Conservation (phyloP, 2,113 vertebrate species). For the Onychostoma macrolepis region DNA sequence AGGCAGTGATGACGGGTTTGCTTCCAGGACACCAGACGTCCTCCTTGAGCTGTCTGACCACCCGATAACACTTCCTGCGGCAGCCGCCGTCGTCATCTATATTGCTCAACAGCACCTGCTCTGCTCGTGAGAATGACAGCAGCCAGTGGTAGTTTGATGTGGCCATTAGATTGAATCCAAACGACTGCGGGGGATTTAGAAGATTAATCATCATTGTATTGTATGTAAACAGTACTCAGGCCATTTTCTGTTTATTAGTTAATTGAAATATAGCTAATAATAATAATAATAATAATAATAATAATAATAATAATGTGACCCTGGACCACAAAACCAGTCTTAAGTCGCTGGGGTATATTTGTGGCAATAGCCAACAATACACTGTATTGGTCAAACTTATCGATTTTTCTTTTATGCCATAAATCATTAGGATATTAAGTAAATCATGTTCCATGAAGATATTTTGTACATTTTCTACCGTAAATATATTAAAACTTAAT, state of each 20-base stretch:
- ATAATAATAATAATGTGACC: neutral
- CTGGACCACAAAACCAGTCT: no score
- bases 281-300: neutral
- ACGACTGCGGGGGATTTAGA: slow-evolving; percentile 68
- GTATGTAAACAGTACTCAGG: neutral
- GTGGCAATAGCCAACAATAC: no score
- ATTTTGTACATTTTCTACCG: no score
- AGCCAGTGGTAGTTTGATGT: slow-evolving; percentile 85
- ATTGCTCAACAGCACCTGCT: slow-evolving; percentile 77
- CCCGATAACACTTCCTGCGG: slow-evolving; percentile 78
- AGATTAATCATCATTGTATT: neutral
- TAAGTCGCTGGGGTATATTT: no score
- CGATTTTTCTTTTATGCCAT: no score
- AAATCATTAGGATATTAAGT: no score
- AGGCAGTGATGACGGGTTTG: slow-evolving; percentile 80
- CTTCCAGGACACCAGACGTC: slow-evolving; percentile 82
- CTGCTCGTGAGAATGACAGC: slow-evolving; percentile 80
- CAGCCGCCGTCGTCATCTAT: slow-evolving; percentile 86
- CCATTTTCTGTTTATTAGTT: neutral
- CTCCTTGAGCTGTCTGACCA: slow-evolving; percentile 82
- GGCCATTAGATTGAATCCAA: slow-evolving; percentile 83
- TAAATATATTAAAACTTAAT: no score
- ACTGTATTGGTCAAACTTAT: no score
- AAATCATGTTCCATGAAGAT: no score
- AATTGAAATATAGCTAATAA: neutral